Evolutionary conservation across 2,888 invertebrate species (phyloP), one percentile per base, ranked within the genome.

Genomic region (Pocota personata): DNA sequence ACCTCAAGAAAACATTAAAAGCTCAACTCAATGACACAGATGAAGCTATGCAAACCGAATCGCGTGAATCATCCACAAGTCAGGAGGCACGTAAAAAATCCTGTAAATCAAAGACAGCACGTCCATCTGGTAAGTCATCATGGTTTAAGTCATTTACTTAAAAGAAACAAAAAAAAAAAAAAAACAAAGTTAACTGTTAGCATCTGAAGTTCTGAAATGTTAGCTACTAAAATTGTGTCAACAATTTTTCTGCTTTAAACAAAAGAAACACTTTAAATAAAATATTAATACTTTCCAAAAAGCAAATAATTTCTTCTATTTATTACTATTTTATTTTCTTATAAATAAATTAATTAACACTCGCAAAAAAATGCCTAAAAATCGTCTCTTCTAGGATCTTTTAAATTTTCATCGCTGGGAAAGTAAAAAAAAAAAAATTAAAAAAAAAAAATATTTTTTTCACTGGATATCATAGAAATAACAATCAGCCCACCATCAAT

Each of bases 1-100:
- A 96, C 91, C 96, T 98, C 89, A 98, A 97, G 93, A 98, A 98
- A 93, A 96, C 96, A 0, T 93, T 98, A 40, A 97, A 97, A 91
- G 95, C 95, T 24, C 97, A 97, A 90, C 93, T 94, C 8, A 94
- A 95, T 88, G 97, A 97, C 89, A 95, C 95, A n/a, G 97, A 98
- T 88, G 98, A 98, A 90, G 95, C 96, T 14, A 97, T 97, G 91
- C 95, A 96, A 19, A 95, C 95, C 4, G 97, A 96, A 71, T 94
- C 94, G 84, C 93, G 95, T 57, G 95, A 95, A 89, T 94, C 95
- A 64, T 87, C 88, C 10, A 87, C 89, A 35, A 89, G 88, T 50
- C 89, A 88, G 78, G 93, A 92, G 73, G 87, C 90, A 16, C 91
- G 92, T 77, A 92, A 92, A 88, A 93, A 92, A 88, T 89, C 91